These are phyloP conservation scores for Aegypius monachus DNA, from an alignment of 2,113 vertebrate species.

Conservation along the genomic window DNA sequence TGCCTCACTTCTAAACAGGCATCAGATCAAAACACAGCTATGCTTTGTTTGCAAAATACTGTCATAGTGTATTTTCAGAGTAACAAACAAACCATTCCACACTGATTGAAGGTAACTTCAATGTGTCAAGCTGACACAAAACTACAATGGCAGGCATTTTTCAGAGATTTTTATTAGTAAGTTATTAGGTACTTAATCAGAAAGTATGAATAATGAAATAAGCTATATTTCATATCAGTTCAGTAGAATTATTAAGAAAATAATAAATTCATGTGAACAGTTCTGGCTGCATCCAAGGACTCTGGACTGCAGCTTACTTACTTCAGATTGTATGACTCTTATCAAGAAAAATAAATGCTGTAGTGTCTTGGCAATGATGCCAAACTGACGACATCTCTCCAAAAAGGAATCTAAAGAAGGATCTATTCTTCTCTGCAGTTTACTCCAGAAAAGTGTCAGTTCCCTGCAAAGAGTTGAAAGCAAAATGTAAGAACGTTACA, in stretches of 20 bases:
- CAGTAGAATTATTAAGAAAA: background rate
- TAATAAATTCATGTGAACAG: background rate
- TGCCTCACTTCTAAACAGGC: background rate
- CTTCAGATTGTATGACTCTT: constrained; percentile 94
- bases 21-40: background rate
- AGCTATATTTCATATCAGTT: background rate
- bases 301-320: constrained; percentile 62
- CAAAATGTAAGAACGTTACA: background rate
- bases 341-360: constrained; percentile 94
- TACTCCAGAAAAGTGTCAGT: constrained; percentile 94
- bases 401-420: constrained; percentile 88
- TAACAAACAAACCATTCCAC: background rate
- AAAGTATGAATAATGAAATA: background rate
- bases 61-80: background rate
- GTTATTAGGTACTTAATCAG: background rate
- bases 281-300: background rate
- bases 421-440: constrained; percentile 92
- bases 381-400: constrained; percentile 95
- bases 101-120: background rate
- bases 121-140: background rate
- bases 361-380: constrained; percentile 92
- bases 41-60: background rate
- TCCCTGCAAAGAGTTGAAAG: constrained; percentile 78
- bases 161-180: background rate
- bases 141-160: background rate